Percentiles rank a stretch among this genome's conserved stretches.
Conservation (phyloP, 2,888 invertebrate genomes). For the Chloroclysta siterata region DNA sequence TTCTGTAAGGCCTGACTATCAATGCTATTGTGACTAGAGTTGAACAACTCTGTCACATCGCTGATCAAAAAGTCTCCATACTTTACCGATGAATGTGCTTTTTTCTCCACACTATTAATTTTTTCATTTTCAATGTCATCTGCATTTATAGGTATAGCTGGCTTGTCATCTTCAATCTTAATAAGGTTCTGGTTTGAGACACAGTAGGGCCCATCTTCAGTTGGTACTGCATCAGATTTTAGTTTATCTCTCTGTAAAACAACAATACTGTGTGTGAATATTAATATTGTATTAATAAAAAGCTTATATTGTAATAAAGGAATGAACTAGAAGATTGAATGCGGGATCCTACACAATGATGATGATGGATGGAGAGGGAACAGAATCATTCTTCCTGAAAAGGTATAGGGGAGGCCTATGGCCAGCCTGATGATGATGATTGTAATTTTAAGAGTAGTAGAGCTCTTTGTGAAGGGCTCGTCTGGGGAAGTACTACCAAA, state of each 20-base stretch:
- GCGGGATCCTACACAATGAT: too few relatives aligned
- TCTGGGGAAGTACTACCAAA: too few relatives aligned
- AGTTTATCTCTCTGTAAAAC: constrained; percentile 81
- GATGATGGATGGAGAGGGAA: too few relatives aligned
- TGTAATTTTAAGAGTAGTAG: too few relatives aligned
- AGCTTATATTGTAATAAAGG: background rate
- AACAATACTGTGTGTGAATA: background rate
- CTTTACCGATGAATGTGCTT: constrained; percentile 66
- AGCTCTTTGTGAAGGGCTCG: too few relatives aligned
- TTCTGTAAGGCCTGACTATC: constrained; percentile 15
- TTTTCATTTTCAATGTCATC: constrained; percentile 74
- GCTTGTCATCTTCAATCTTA: constrained; percentile 27
- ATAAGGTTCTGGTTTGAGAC: background rate
- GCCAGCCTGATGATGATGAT: too few relatives aligned
- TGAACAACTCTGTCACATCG: constrained; percentile 42
- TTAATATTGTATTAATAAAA: background rate
- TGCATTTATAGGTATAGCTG: constrained; percentile 54
- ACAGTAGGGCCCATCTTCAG: constrained; percentile 75
- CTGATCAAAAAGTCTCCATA: constrained; percentile 76
- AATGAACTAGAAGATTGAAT: background rate
- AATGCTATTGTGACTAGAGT: constrained; percentile 15
- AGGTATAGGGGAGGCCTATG: too few relatives aligned
- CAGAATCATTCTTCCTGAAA: too few relatives aligned
- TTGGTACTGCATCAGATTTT: constrained; percentile 83
- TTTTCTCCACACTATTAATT: constrained; percentile 60